phyloP scores from a whole-genome alignment of 2,797 vertebrate species.

The Malurus leucopterus region DNA sequence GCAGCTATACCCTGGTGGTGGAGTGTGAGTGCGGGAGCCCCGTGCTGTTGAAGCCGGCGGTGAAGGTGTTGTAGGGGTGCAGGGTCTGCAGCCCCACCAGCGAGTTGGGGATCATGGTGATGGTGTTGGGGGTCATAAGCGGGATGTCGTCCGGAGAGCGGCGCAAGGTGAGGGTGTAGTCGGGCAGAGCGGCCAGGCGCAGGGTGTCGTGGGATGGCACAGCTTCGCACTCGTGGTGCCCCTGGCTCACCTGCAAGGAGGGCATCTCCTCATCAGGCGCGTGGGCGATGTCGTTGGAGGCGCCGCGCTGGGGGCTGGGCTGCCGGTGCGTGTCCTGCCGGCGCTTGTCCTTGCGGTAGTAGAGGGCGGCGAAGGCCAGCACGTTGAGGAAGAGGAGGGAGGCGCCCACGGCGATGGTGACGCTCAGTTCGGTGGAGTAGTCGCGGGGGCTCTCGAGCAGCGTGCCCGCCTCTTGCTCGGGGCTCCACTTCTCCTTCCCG shows the following conservation, averaged over 20 bases:
- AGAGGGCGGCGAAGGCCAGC: slow-evolving; percentile 93
- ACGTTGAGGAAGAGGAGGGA: slow-evolving; percentile 96
- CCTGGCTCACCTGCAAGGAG: slow-evolving; percentile 93
- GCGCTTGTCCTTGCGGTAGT: slow-evolving; percentile 97
- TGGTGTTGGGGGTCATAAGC: slow-evolving; percentile 97
- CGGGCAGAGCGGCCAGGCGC: slow-evolving; percentile 88
- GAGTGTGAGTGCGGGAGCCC: slow-evolving; percentile 98
- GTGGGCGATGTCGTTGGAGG: slow-evolving; percentile 85
- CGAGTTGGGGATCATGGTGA: slow-evolving; percentile 98
- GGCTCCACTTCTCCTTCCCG: slow-evolving; percentile 86
- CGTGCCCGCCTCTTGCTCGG: slow-evolving; percentile 85
- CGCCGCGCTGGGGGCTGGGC: slow-evolving; percentile 86
- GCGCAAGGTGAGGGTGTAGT: slow-evolving; percentile 94
- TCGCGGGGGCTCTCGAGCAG: slow-evolving; percentile 92
- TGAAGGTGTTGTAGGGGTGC: slow-evolving; percentile 97
- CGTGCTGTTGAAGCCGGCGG: slow-evolving; percentile 93
- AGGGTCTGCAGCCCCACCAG: slow-evolving; percentile 95
- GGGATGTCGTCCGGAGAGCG: slow-evolving; percentile 97
- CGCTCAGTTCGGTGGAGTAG: slow-evolving; percentile 96
- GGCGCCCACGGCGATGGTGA: slow-evolving; percentile 95
- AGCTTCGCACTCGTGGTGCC: slow-evolving; percentile 89
- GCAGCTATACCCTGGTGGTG: slow-evolving; percentile 97
- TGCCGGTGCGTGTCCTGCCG: slow-evolving; percentile 89
- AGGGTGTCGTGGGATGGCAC: slow-evolving; percentile 85
- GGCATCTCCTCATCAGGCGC: slow-evolving; percentile 93